Evolutionary conservation across 2,113 vertebrate genomes (phyloP).

Genomic region (Nothobranchius furzeri): DNA sequence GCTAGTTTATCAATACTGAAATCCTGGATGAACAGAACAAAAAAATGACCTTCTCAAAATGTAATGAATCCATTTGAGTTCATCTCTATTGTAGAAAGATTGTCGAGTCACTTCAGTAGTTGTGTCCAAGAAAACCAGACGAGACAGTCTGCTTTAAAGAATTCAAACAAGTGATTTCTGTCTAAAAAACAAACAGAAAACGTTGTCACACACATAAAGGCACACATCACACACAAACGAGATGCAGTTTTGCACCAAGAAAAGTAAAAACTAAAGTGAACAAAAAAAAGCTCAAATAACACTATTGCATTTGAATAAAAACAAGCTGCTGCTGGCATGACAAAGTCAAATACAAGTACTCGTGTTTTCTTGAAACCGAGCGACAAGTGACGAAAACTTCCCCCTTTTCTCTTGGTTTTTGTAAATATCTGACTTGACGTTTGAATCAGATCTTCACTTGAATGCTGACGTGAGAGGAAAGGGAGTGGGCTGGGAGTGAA

Average conservation of each 20-base stretch:
- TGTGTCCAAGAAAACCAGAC: slow-evolving; percentile 3
- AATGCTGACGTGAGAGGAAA: slow-evolving; percentile 30
- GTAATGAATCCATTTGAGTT: slow-evolving; percentile 20
- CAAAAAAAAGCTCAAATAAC: background rate
- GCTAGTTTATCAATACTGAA: background rate
- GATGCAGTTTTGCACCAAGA: background rate
- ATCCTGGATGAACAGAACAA: slow-evolving; percentile 9
- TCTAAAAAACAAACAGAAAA: background rate
- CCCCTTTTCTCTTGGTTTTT: background rate
- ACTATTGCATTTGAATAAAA: background rate
- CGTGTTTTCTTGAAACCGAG: slow-evolving; percentile 6
- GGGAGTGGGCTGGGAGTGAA: slow-evolving; percentile 12
- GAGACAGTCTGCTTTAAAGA: background rate
- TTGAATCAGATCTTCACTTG: slow-evolving; percentile 3
- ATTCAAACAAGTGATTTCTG: slow-evolving; percentile 1
- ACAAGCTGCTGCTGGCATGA: background rate
- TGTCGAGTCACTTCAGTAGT: slow-evolving; percentile 23
- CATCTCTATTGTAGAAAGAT: slow-evolving; percentile 24
- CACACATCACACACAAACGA: slow-evolving; percentile 15
- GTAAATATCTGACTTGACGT: slow-evolving; percentile 23
- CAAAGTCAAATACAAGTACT: slow-evolving; percentile 12
- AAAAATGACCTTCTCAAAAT: slow-evolving; percentile 15
- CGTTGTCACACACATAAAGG: slow-evolving; percentile 13
- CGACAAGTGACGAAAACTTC: slow-evolving; percentile 22
- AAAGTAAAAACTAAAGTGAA: background rate